Base-by-base conservation (phyloP, 2,888 invertebrate genomes). In the Tenthredo mesomela region DNA sequence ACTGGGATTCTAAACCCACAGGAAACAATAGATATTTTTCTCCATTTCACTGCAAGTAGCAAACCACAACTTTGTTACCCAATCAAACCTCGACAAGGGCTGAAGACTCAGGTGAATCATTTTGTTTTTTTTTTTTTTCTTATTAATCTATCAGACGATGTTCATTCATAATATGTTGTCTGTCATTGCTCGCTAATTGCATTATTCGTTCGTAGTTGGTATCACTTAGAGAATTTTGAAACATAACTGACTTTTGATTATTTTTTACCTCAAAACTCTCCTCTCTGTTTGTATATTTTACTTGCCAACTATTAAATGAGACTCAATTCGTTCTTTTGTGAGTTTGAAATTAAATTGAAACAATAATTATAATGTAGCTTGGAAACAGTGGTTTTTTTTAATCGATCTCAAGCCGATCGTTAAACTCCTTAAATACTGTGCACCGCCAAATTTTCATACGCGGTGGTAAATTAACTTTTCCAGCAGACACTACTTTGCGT, bases 11-110 rank as follows among this genome's bases (percentile, higher is more conserved):
- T 99, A 84, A 98, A 98, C 1, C 96, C 97, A 87, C 97, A 98
- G 93, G 99, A 99, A 93, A 98, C 98, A 15, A 98, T 98, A 87
- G 98, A 98, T 92, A 97, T 98, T 93, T 99, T 99, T 94, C 95
- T 99, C 89, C 97, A 98, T 94, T 99, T 98, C 92, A 98, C 98
- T 84, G 98, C 99, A 58, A 96, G 96, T 89, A 96, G 95, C 88
- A 98, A 98, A 93, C 98, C 99, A 29, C 94, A 94, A 87, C 94
- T 99, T 84, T 96, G 96, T 85, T 99, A 98, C 93, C 97, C 97
- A 9, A 96, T 96, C 75, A 97, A 97, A 93, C 94, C 97, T 15
- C 95, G 99, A 88, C 95, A 97, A 87, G 99, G 99, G 88, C 94
- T 99, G 21, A 98, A 97, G 94, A 97, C 98, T 87, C 98, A 97